Conservation (phyloP, 2,113 vertebrate genomes). For the Phalacrocorax aristotelis region DNA sequence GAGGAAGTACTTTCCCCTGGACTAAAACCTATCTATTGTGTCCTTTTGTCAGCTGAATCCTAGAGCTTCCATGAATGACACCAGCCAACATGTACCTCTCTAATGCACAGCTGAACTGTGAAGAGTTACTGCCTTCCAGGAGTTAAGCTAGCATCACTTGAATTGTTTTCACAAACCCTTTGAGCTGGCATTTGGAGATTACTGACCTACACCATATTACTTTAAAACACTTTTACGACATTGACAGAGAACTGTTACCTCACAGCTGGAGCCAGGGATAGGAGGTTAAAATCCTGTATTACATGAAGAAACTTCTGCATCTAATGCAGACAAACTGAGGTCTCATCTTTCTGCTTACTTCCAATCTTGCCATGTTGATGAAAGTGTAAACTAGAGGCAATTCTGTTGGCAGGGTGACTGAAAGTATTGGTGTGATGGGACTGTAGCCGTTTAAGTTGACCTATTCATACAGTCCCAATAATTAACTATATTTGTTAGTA, state of each 20-base stretch:
- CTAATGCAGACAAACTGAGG: neutral
- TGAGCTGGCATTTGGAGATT: neutral
- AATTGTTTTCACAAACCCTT: neutral
- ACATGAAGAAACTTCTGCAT: neutral
- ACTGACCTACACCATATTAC: neutral
- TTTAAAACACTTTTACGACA: neutral
- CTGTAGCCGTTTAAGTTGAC: neutral
- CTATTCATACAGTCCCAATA: neutral
- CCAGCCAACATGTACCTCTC: neutral
- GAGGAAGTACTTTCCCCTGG: neutral
- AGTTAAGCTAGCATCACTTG: neutral
- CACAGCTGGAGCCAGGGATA: neutral
- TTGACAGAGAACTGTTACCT: neutral
- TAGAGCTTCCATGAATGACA: neutral
- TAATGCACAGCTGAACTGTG: neutral
- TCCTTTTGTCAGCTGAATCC: neutral
- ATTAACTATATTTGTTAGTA: neutral
- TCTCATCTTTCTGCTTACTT: neutral
- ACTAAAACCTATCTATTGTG: neutral
- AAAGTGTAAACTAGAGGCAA: neutral
- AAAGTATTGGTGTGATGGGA: neutral
- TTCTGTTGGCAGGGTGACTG: neutral
- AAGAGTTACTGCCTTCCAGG: neutral
- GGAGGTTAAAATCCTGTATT: neutral
- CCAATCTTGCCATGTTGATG: neutral